Evolutionary conservation across 2,888 invertebrate species (phyloP), one percentile per base, ranked within the genome.

Genomic region (Drosophila meridiana): DNA sequence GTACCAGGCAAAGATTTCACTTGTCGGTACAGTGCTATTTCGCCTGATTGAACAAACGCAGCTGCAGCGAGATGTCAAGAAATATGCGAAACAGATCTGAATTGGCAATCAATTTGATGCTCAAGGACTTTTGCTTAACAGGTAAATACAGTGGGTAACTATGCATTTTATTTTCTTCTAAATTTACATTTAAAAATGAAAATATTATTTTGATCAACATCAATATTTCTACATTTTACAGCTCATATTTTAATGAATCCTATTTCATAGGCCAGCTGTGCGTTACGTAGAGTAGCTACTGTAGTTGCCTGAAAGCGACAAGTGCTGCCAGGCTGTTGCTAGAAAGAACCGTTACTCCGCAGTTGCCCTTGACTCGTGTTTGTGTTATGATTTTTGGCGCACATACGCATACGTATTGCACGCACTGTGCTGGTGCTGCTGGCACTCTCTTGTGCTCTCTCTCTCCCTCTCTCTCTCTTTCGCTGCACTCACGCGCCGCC

Each of bases 361-460:
- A 56, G 34, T 60, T 53, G 71, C 60, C 60, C 69, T 69, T 69
- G 69, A 69, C 60, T 69, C 14, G 53, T 34, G 58, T 40, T 38
- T 69, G 43, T 70, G 69, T 70, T 69, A 36, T 69, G 70, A 70
- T 59, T 69, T 69, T 69, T 43, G 69, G 53, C 68, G 50, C 47
- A 55, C 40, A 53, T 38, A 64, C 71, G 81, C 73, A 80, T 73
- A 78, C 81, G 56, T 47, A 58, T 66, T n/a, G 34, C 40, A 77
- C 66, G 66, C 78, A 78, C 77, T 78, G 78, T 78, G 58, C 58
- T 59, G 40, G 20, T 56, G 58, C 58, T 59, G 40, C n/a, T 56
- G 32, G 38, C 52, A 13, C 62, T 45, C 48, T 48, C 50, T 38
- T n/a, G 20, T 26, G n/a, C 30, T 36, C 47, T 65, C 47, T 14